Conservation (phyloP, 2,113 vertebrate species). For the Xiphophorus maculatus region DNA sequence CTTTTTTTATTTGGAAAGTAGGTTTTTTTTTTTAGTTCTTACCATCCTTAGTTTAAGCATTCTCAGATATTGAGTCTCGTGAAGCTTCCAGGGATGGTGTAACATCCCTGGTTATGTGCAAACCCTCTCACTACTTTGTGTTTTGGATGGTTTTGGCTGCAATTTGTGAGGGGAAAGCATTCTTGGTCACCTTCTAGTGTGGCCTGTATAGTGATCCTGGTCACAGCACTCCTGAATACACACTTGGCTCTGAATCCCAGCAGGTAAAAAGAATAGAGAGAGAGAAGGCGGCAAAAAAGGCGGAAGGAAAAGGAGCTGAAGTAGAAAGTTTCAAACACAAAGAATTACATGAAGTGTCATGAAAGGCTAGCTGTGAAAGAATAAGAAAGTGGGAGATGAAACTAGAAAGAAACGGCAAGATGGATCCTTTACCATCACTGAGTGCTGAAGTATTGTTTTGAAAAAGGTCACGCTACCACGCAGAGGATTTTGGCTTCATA, state of each 20-base stretch:
- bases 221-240: constrained; percentile 19
- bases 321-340: constrained; percentile 36
- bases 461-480: constrained; percentile 57
- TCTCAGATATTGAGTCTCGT: no score
- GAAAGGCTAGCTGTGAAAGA: constrained; percentile 20
- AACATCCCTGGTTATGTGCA: not conserved
- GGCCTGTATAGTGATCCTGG: not conserved
- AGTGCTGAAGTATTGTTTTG: constrained; percentile 59
- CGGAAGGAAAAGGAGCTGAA: constrained; percentile 30
- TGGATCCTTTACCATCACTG: constrained; percentile 44
- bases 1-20: not conserved
- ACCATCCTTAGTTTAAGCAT: not conserved
- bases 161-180: not conserved
- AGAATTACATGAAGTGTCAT: constrained; percentile 13
- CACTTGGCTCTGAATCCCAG: constrained; percentile 31
- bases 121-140: not conserved
- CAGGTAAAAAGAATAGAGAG: not conserved
- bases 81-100: not conserved
- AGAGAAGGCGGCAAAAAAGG: rapidly evolving
- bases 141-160: not conserved
- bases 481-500: constrained; percentile 44
- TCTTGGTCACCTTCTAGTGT: constrained; percentile 1
- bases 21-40: not conserved
- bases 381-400: constrained; percentile 26
- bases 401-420: constrained; percentile 8